phyloP scores from a whole-genome alignment of 2,113 vertebrate species.

The Papio anubis region DNA sequence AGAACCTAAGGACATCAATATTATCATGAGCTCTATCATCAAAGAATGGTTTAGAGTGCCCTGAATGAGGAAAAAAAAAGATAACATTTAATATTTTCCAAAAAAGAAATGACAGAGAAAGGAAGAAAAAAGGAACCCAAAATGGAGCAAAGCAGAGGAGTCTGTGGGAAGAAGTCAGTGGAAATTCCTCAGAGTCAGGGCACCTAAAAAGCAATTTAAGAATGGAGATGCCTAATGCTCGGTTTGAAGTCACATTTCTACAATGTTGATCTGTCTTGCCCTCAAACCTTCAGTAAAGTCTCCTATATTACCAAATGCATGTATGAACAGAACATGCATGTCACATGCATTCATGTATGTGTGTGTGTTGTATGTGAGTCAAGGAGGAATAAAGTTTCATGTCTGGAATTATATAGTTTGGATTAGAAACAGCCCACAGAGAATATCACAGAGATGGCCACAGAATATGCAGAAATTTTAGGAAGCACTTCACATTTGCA shows the following conservation, averaged over 20 bases:
- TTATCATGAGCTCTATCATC: background rate
- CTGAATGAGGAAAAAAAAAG: background rate
- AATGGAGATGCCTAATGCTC: background rate
- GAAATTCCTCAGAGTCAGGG: background rate
- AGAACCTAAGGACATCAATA: background rate
- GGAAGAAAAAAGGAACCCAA: background rate
- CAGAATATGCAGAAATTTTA: background rate
- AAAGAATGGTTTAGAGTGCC: background rate
- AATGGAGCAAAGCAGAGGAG: background rate
- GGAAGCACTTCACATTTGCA: background rate
- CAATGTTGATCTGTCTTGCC: background rate
- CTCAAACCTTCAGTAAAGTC: background rate
- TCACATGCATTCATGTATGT: background rate
- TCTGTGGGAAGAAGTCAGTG: background rate
- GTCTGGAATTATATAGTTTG: background rate
- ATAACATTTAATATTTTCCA: background rate
- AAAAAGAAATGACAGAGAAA: background rate
- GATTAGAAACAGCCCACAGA: background rate
- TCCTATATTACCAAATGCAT: background rate
- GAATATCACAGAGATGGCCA: background rate
- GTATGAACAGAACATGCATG: background rate
- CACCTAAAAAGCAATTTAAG: background rate
- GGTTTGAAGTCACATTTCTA: background rate
- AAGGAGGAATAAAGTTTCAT: background rate
- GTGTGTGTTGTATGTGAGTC: background rate